These are phyloP conservation scores for Pitta sordida DNA, from an alignment of 2,113 vertebrate genomes.

Conservation along the genomic window DNA sequence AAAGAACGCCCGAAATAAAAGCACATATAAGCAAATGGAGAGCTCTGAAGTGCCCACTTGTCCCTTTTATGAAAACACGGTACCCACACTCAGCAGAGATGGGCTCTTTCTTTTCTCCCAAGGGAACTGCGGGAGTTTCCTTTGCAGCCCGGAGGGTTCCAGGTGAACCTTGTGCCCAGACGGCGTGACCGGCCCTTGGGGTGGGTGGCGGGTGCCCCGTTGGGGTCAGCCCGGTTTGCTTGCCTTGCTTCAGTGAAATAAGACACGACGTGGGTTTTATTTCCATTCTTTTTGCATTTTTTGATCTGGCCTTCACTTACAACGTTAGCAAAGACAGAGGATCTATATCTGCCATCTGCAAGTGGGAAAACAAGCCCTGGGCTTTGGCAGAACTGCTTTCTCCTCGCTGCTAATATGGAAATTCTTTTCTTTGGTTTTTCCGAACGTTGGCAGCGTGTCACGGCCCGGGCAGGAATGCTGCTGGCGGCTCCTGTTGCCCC, in stretches of 20 bases:
- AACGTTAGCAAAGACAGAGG: background rate
- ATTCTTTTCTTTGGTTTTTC: background rate
- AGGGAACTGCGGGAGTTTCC: background rate
- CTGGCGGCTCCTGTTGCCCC: background rate
- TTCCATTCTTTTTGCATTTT: background rate
- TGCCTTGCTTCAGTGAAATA: background rate
- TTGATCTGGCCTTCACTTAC: background rate
- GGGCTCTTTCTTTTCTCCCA: background rate
- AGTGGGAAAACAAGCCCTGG: background rate
- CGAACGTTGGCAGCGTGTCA: background rate
- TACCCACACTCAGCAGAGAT: background rate
- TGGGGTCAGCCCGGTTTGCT: background rate
- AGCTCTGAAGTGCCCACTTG: background rate
- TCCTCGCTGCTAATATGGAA: background rate
- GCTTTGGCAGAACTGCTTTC: background rate
- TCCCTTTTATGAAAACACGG: background rate
- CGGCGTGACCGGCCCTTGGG: background rate
- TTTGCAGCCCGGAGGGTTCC: background rate
- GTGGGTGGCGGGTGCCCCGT: background rate
- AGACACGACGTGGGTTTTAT: background rate
- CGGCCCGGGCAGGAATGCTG: background rate
- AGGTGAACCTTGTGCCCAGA: background rate
- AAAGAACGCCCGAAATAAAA: rapidly evolving
- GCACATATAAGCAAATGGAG: background rate
- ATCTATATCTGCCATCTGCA: background rate